These are phyloP conservation scores for Dysidea cf. avara DNA, from an alignment of 37 sponge, comb jelly and placozoan genomes.

Conservation along the genomic window DNA sequence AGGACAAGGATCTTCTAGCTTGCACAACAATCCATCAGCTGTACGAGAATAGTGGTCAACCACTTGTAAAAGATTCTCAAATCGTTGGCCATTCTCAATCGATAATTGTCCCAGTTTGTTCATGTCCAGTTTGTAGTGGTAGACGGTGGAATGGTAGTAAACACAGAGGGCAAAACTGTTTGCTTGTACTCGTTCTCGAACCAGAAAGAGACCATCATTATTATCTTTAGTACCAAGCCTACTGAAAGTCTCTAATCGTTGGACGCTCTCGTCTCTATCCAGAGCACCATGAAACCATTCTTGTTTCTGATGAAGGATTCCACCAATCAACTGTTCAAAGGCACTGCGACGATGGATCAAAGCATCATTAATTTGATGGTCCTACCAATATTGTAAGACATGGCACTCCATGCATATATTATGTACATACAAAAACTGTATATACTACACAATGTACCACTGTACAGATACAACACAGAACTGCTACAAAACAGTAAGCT, in stretches of 20 bases:
- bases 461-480: no score
- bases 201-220: conserved; percentile 71
- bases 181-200: conserved; percentile 70
- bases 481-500: no score
- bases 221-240: no score
- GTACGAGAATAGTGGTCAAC: conserved; percentile 91
- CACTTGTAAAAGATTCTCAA: conserved; percentile 85
- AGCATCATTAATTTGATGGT: conserved; percentile 76
- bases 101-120: conserved; percentile 77
- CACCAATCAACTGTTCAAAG: conserved; percentile 86
- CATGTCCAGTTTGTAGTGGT: conserved; percentile 85
- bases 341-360: conserved; percentile 58
- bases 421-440: no score
- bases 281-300: conserved; percentile 87
- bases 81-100: conserved; percentile 82
- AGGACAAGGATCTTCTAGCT: conserved; percentile 61
- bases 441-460: no score
- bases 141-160: conserved; percentile 34
- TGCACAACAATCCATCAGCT: conserved; percentile 80
- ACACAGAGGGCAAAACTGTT: conserved; percentile 84
- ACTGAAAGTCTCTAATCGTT: conserved; percentile 45
- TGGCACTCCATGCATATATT: no score
- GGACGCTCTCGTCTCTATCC: conserved; percentile 74
- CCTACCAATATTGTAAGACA: no score
- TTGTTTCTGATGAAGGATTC: conserved; percentile 77